These are phyloP conservation scores for Drosophila azteca DNA, from an alignment of 1,140 invertebrate species.

Conservation along the genomic window DNA sequence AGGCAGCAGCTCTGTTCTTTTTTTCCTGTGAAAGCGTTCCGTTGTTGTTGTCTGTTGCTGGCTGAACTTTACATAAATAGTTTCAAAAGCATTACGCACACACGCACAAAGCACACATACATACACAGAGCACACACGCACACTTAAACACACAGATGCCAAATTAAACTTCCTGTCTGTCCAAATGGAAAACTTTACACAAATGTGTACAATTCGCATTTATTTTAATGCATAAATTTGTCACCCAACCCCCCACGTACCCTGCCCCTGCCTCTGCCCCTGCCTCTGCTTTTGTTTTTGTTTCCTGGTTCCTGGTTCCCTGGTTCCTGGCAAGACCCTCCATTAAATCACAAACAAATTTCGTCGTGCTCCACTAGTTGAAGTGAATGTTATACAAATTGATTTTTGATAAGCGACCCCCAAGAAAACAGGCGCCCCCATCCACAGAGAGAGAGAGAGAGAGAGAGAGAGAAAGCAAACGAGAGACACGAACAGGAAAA, in stretches of 20 bases:
- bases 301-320: background rate
- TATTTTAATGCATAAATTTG: conserved; percentile 73
- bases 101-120: conserved; percentile 8
- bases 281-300: background rate
- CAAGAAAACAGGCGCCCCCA: conserved; percentile 23
- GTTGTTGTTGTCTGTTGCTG: conserved; percentile 7
- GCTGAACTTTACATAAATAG: conserved; percentile 46
- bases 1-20: conserved; percentile 21
- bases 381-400: conserved; percentile 60
- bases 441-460: background rate
- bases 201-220: conserved; percentile 52
- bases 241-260: conserved; percentile 6
- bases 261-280: background rate
- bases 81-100: conserved; percentile 33
- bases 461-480: background rate
- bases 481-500: conserved; percentile 10
- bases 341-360: conserved; percentile 38
- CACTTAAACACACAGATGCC: conserved; percentile 35
- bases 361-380: conserved; percentile 31
- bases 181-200: conserved; percentile 52
- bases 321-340: conserved; percentile 4
- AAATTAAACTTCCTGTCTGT: conserved; percentile 74
- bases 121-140: background rate
- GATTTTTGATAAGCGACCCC: conserved; percentile 63
- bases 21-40: conserved; percentile 9